phyloP scores from a whole-genome alignment of 1,140 invertebrate genomes.

The Mamestra configurata region DNA sequence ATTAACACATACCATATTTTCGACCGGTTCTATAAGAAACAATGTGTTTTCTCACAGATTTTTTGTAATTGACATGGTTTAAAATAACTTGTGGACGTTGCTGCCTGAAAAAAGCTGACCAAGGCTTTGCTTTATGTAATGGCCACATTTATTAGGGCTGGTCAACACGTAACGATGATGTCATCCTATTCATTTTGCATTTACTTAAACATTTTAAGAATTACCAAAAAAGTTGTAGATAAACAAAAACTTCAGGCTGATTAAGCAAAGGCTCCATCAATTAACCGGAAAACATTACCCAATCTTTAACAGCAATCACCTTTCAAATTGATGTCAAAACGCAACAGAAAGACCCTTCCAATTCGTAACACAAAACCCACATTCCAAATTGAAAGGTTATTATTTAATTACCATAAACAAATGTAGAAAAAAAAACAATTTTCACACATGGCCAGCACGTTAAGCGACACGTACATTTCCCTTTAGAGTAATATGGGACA shows the following conservation, averaged over 20 bases:
- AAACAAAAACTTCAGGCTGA: constrained; percentile 5
- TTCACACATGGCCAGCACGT: constrained; percentile 33
- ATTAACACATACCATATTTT: constrained; percentile 59
- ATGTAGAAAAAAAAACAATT: constrained; percentile 28
- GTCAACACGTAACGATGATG: background rate
- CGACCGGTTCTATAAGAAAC: constrained; percentile 50
- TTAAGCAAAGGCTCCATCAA: background rate
- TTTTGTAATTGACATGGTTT: constrained; percentile 44
- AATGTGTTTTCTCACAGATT: constrained; percentile 31
- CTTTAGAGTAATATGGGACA: constrained; percentile 64
- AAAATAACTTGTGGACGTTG: constrained; percentile 13
- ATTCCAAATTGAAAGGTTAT: constrained; percentile 33
- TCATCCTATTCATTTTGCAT: constrained; percentile 4
- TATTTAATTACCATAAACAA: constrained; percentile 34
- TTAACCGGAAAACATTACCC: background rate
- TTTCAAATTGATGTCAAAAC: background rate
- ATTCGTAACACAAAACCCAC: constrained; percentile 34
- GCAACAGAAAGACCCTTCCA: constrained; percentile 7
- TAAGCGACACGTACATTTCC: constrained; percentile 37
- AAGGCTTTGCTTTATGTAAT: constrained; percentile 1
- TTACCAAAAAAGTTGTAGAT: background rate
- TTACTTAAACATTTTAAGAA: background rate
- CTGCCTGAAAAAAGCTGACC: constrained; percentile 5
- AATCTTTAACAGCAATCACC: constrained; percentile 14
- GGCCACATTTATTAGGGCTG: background rate